Evolutionary conservation across 2,113 vertebrate genomes (phyloP).

Genomic region (Pterocles gutturalis): DNA sequence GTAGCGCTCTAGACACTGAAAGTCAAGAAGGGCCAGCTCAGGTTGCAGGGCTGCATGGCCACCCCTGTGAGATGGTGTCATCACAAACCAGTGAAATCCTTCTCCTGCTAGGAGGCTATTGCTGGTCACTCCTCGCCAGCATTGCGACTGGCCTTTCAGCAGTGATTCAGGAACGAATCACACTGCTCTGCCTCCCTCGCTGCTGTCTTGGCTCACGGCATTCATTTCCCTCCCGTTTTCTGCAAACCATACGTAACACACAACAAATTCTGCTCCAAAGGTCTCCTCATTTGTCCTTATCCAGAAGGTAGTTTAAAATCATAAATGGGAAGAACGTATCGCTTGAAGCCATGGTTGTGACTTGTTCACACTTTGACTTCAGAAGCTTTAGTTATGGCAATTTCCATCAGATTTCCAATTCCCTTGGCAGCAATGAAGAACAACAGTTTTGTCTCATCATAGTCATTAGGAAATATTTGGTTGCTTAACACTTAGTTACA

Average conservation of each 20-base stretch:
- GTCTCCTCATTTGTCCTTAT: background rate
- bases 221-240: background rate
- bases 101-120: background rate
- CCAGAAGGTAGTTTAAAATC: background rate
- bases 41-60: conserved; percentile 30
- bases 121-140: background rate
- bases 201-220: background rate
- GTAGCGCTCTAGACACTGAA: background rate
- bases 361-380: background rate
- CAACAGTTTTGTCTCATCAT: background rate
- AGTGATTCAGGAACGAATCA: conserved; percentile 13
- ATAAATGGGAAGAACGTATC: background rate
- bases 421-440: background rate
- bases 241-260: background rate
- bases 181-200: background rate
- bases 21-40: conserved; percentile 49
- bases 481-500: conserved; percentile 46
- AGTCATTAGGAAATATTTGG: background rate
- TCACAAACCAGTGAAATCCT: conserved; percentile 33
- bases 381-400: background rate
- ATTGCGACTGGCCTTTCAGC: background rate
- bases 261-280: background rate
- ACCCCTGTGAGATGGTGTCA: background rate
- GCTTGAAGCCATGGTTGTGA: background rate
- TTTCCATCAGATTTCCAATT: background rate